These are phyloP conservation scores for Eciton burchellii DNA, from an alignment of 1,140 invertebrate species.

Conservation along the genomic window DNA sequence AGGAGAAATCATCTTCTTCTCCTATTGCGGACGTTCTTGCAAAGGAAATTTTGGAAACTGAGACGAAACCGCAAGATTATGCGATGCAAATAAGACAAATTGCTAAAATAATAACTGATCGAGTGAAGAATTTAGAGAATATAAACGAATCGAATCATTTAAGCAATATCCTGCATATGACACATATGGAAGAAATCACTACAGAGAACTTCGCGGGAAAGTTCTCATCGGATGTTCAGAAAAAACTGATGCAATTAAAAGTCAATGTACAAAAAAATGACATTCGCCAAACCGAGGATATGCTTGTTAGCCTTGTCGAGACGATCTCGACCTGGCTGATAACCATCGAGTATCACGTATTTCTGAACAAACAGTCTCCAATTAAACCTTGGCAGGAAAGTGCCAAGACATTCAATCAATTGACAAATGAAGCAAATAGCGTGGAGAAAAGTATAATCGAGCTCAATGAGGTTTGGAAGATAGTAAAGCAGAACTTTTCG, in stretches of 20 bases:
- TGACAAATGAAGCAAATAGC: conserved; percentile 86
- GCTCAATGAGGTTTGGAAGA: conserved; percentile 77
- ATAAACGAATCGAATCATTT: conserved; percentile 85
- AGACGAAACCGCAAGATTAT: conserved; percentile 73
- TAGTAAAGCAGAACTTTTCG: conserved; percentile 82
- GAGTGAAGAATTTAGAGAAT: conserved; percentile 86
- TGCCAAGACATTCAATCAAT: conserved; percentile 77
- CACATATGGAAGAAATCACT: conserved; percentile 86
- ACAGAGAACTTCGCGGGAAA: conserved; percentile 86
- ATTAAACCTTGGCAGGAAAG: conserved; percentile 75
- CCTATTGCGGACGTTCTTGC: conserved; percentile 66
- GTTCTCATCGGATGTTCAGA: conserved; percentile 85
- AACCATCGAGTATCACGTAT: conserved; percentile 92
- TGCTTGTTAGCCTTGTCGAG: conserved; percentile 90
- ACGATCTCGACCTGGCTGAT: conserved; percentile 93
- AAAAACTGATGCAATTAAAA: conserved; percentile 88
- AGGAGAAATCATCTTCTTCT: conserved; percentile 48
- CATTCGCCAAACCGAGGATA: conserved; percentile 88
- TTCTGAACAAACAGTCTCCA: conserved; percentile 86
- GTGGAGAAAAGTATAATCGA: conserved; percentile 84
- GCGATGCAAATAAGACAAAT: conserved; percentile 79
- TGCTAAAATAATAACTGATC: conserved; percentile 83
- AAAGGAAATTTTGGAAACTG: conserved; percentile 67
- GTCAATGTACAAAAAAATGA: conserved; percentile 89
- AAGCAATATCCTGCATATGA: conserved; percentile 87